phyloP scores from a whole-genome alignment of 2,797 vertebrate species.

The Gadopsis bispinosus region DNA sequence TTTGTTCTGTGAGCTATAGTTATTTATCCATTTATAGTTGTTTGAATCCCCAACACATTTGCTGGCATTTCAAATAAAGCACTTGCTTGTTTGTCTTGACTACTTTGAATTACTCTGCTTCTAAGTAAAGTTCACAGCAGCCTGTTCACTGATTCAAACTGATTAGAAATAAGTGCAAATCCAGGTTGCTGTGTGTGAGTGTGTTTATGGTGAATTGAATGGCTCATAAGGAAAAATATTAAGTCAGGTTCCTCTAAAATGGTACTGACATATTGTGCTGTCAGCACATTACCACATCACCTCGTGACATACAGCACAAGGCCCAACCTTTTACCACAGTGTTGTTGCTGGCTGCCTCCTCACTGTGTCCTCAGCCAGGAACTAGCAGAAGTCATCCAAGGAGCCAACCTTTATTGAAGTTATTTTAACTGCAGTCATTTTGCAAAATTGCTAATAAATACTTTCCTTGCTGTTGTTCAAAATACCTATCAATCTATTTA shows the following conservation, averaged over 20 bases:
- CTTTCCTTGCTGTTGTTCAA: slow-evolving; percentile 42
- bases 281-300: slow-evolving; percentile 73
- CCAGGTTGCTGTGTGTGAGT: slow-evolving; percentile 19
- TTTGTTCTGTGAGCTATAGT: background rate
- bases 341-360: slow-evolving; percentile 70
- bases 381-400: slow-evolving; percentile 54
- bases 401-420: slow-evolving; percentile 58
- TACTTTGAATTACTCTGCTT: background rate
- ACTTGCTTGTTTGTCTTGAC: slow-evolving; percentile 5
- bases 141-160: slow-evolving; percentile 16
- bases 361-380: slow-evolving; percentile 28
- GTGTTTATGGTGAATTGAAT: slow-evolving; percentile 55
- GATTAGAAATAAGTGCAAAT: slow-evolving; percentile 15
- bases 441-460: slow-evolving; percentile 20
- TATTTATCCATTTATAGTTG: background rate
- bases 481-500: slow-evolving; percentile 37
- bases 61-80: background rate
- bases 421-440: slow-evolving; percentile 65
- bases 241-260: slow-evolving; percentile 46
- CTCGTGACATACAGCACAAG: slow-evolving; percentile 52
- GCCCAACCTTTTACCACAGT: slow-evolving; percentile 53
- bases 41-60: background rate
- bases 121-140: background rate
- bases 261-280: slow-evolving; percentile 69
- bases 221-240: slow-evolving; percentile 49